These are phyloP conservation scores for Calonectris borealis DNA, from an alignment of 2,113 vertebrate species.

Conservation along the genomic window DNA sequence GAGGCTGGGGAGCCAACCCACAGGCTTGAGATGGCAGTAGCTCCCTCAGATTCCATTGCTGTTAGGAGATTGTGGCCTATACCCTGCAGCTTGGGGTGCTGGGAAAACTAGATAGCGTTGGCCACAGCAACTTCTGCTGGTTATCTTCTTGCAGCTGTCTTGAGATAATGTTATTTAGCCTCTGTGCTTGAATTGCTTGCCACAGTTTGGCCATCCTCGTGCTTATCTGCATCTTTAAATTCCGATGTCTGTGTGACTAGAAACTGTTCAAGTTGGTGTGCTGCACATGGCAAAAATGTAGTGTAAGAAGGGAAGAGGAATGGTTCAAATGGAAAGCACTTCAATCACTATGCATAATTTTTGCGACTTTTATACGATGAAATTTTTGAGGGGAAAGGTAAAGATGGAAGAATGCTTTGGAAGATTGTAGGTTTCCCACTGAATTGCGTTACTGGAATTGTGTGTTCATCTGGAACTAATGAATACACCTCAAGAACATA, in stretches of 20 bases:
- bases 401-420: not conserved
- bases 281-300: not conserved
- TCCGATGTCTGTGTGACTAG: not conserved
- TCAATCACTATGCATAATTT: not conserved
- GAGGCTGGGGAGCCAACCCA: not conserved
- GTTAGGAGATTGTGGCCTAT: not conserved
- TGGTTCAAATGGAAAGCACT: not conserved
- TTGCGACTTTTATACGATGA: not conserved
- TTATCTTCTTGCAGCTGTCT: not conserved
- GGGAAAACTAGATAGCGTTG: not conserved
- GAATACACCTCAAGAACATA: not conserved
- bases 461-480: not conserved
- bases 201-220: not conserved
- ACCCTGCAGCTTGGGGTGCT: not conserved
- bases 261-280: not conserved
- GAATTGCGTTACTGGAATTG: not conserved
- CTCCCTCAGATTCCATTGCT: not conserved
- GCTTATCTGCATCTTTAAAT: not conserved
- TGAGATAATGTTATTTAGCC: not conserved
- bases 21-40: not conserved
- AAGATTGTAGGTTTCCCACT: not conserved
- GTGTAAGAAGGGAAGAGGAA: not conserved
- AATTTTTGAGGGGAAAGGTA: accelerated
- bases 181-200: conserved; percentile 6
- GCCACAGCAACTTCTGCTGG: not conserved